These are phyloP conservation scores for Odontocolon sp. DNA, from an alignment of 2,888 invertebrate species.

Conservation along the genomic window DNA sequence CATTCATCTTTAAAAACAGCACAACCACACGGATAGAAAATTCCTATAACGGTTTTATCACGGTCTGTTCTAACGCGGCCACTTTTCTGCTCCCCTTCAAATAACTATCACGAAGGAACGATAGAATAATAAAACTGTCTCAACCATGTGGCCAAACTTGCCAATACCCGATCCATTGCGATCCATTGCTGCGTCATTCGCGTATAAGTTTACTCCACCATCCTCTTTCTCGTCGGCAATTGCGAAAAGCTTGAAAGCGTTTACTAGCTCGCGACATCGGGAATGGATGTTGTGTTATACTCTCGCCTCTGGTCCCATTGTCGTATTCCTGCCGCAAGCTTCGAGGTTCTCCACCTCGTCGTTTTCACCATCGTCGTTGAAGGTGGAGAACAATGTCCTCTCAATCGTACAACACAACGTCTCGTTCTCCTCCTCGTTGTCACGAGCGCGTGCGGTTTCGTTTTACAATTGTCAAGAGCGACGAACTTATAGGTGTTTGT, in stretches of 20 bases:
- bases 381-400: constrained; percentile 17
- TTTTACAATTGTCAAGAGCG: constrained; percentile 18
- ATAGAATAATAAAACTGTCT: not conserved
- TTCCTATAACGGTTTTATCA: not conserved
- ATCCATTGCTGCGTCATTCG: not conserved
- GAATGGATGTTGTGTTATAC: constrained; percentile 11
- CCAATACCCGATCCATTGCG: not conserved
- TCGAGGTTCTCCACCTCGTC: constrained; percentile 9
- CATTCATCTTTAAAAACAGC: not conserved
- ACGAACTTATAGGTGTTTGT: not conserved
- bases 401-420: not conserved
- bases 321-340: constrained; percentile 6
- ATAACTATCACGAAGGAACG: not conserved
- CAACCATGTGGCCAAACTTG: constrained; percentile 1
- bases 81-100: not conserved
- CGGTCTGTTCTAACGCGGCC: not conserved
- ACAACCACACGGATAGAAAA: not conserved
- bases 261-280: constrained; percentile 34
- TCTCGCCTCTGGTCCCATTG: constrained; percentile 10
- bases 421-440: not conserved
- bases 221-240: constrained; percentile 8
- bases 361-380: not conserved
- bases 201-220: not conserved
- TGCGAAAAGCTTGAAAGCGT: constrained; percentile 27
- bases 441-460: constrained; percentile 2